These are phyloP conservation scores for Pseudochaenichthys georgianus DNA, from an alignment of 2,797 vertebrate genomes.

Conservation along the genomic window DNA sequence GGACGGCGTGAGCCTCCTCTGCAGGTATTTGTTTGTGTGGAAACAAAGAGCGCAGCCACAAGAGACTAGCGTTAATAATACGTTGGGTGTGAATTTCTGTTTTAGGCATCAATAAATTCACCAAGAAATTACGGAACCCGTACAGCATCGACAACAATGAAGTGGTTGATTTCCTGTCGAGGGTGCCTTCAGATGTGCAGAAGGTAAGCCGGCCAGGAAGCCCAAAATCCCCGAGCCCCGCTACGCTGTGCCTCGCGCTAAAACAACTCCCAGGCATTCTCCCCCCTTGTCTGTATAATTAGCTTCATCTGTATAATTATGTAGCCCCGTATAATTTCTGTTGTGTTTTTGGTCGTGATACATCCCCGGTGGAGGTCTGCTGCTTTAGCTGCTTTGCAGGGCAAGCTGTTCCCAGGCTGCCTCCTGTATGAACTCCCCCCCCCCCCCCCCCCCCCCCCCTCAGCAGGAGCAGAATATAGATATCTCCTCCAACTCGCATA, in stretches of 20 bases:
- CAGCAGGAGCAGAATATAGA: constrained; percentile 8
- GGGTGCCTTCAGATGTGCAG: constrained; percentile 98
- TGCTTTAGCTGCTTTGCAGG: constrained; percentile 51
- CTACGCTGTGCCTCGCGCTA: constrained; percentile 61
- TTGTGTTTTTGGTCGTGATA: constrained; percentile 75
- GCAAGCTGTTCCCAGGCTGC: constrained; percentile 73
- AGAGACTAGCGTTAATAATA: constrained; percentile 75
- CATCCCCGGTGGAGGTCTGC: constrained; percentile 78
- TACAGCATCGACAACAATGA: constrained; percentile 97
- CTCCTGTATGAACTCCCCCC: constrained; percentile 49
- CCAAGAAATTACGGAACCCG: constrained; percentile 98
- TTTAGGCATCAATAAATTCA: constrained; percentile 98
- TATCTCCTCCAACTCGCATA: neutral
- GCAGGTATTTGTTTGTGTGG: constrained; percentile 74
- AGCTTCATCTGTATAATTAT: constrained; percentile 79
- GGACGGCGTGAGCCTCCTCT: constrained; percentile 58
- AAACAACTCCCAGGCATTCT: constrained; percentile 78
- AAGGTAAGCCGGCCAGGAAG: constrained; percentile 89
- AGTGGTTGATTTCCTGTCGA: constrained; percentile 96
- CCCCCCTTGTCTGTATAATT: constrained; percentile 78
- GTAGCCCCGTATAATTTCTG: constrained; percentile 75
- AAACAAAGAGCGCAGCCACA: constrained; percentile 72
- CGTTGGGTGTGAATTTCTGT: constrained; percentile 73
- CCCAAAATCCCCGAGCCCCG: constrained; percentile 73
- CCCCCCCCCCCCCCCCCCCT: neutral